A percentile compares a stretch with the other conserved stretches of the same genome.
Conservation (phyloP, 2,113 vertebrate species). For the Cynocephalus volans region DNA sequence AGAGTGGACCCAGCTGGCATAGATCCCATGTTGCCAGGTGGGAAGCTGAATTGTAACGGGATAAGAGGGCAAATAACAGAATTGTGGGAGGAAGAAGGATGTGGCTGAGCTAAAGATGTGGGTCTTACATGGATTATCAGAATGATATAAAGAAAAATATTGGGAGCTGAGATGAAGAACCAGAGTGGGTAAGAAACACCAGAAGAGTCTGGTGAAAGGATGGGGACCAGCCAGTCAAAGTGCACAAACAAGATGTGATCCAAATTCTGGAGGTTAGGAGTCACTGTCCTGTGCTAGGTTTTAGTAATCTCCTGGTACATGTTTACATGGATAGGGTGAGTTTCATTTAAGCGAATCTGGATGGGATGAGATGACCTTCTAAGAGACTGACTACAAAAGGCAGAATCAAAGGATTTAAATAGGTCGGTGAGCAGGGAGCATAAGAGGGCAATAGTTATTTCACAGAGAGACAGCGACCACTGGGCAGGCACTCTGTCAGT, state of each 20-base stretch:
- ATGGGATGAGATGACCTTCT: constrained; percentile 44
- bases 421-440: not conserved
- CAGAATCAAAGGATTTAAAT: constrained; percentile 50
- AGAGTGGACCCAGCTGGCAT: not conserved
- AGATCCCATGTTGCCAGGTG: not conserved
- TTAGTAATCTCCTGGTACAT: not conserved
- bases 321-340: not conserved
- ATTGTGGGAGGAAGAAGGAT: not conserved
- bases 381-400: constrained; percentile 18
- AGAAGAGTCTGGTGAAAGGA: constrained; percentile 4
- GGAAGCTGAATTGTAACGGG: not conserved
- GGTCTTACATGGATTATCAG: not conserved
- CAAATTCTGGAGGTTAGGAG: constrained; percentile 39
- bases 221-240: not conserved
- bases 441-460: constrained; percentile 24
- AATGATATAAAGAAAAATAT: constrained; percentile 37
- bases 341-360: constrained; percentile 32
- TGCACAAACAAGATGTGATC: constrained; percentile 17
- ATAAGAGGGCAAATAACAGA: constrained; percentile 50
- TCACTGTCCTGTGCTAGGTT: constrained; percentile 24
- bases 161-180: constrained; percentile 10
- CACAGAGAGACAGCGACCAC: not conserved
- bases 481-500: not conserved
- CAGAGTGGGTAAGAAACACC: not conserved
- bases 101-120: not conserved